Percentiles rank a stretch among this genome's conserved stretches.
phyloP scores from a whole-genome alignment of 1,140 invertebrate species.

The Probaryconus sp. region DNA sequence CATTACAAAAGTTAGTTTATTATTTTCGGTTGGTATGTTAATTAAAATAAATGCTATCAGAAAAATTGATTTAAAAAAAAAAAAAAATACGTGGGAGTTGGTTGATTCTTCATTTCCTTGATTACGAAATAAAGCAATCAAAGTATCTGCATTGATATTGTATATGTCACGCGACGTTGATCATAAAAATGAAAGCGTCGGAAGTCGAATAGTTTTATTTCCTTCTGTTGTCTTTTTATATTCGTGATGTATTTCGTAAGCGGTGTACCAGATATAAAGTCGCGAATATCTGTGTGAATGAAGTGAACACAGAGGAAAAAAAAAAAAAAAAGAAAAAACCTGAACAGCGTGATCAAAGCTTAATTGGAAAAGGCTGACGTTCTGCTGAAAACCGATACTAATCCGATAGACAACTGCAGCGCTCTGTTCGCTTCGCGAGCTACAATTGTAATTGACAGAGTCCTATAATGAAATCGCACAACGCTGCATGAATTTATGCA shows the following conservation, averaged over 20 bases:
- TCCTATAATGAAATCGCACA: conserved; percentile 47
- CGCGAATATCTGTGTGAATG: conserved; percentile 31
- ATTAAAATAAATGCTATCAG: too few species aligned
- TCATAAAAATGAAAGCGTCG: conserved; percentile 42
- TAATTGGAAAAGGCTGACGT: conserved; percentile 69
- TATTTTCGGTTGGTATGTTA: too few species aligned
- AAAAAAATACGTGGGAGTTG: conserved; percentile 17
- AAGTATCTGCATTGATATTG: conserved; percentile 30
- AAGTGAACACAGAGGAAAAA: too few species aligned
- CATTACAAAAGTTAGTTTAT: too few species aligned
- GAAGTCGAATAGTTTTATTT: conserved; percentile 42
- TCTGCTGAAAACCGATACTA: conserved; percentile 57
- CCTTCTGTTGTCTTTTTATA: conserved; percentile 2
- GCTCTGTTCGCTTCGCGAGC: conserved; percentile 12
- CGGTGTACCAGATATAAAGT: conserved; percentile 30
- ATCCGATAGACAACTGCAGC: conserved; percentile 54
- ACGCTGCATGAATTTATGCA: conserved; percentile 55
- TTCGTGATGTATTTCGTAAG: conserved; percentile 32
- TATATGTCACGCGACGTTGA: conserved; percentile 33
- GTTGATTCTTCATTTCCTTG: conserved; percentile 9
- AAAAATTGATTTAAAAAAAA: too few species aligned
- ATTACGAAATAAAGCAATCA: conserved; percentile 18
- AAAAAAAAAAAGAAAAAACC: too few species aligned
- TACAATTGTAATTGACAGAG: conserved; percentile 48
- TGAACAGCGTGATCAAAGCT: conserved; percentile 67